Evolutionary conservation across 2,797 vertebrate genomes (phyloP).

Genomic region (Aldrovandia affinis): DNA sequence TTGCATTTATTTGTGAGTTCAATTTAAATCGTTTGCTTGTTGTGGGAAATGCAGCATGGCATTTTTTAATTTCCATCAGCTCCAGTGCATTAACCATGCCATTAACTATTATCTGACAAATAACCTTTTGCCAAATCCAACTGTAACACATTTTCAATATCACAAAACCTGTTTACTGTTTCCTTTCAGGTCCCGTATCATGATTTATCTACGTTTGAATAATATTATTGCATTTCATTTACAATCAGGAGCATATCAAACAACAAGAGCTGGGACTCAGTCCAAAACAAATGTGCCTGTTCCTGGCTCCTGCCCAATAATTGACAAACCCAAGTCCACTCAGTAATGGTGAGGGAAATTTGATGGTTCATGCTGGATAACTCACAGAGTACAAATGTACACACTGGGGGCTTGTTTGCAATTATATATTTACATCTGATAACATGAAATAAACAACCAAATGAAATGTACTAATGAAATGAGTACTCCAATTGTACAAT

Average conservation of each 20-base stretch:
- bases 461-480: not conserved
- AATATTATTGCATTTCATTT: slow-evolving; percentile 6
- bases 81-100: not conserved
- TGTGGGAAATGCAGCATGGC: not conserved
- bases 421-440: not conserved
- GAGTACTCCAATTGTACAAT: too few species aligned
- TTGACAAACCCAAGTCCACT: not conserved
- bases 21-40: not conserved
- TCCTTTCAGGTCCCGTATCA: not conserved
- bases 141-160: not conserved
- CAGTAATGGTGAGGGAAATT: not conserved
- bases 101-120: not conserved
- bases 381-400: not conserved
- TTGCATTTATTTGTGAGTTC: not conserved
- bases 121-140: not conserved
- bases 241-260: slow-evolving; percentile 8
- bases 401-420: not conserved
- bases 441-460: not conserved
- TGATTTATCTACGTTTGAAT: slow-evolving; percentile 9
- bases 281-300: not conserved
- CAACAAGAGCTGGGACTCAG: not conserved
- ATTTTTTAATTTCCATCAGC: not conserved
- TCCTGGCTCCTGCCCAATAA: not conserved
- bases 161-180: not conserved
- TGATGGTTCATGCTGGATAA: not conserved